Base-by-base conservation (phyloP, 2,797 vertebrate species). In the Darevskia nairensis region DNA sequence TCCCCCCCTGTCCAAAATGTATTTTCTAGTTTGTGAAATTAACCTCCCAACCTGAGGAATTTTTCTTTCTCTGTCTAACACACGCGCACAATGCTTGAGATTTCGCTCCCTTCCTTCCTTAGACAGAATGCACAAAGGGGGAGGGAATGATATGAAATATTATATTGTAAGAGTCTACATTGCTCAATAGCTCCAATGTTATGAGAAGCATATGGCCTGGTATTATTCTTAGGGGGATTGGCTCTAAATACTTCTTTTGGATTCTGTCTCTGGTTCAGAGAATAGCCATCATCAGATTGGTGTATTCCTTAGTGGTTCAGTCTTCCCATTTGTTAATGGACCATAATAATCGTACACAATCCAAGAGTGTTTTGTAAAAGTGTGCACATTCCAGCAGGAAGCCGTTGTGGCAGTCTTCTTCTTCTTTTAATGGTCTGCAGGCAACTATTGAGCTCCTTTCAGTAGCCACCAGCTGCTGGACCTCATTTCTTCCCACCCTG, bases 21-120 rank as follows among this genome's bases (percentile, higher is more conserved):
- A 77, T 88, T 92, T 87, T 87, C 8, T 69, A 39, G 27, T 69
- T 88, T 8, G 88, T 91, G 82, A 69, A 88, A 86, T 90, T 41
- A 87, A 86, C 39, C n/a, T 79, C 79, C 39, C 64, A 50, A n/a
- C 46, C 69, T 68, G 50, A n/a, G 39, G 39, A 75, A n/a, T 44
- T 23, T 64, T 23, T 64, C 61, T 64, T 23, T 64, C 61, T 64
- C 61, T 64, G 17, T 64, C 61, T 64, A 19, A 64, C 61, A 64
- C 61, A 61, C 61, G 7, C 21, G 11, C 44, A 66, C 29, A 78
- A 35, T 55, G 50, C 11, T 1, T 23, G 78, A 11, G 8, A 91
- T 86, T 85, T 59, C 0, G 8, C 81, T 64, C 55, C 10, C 32
- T 2, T 59, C 21, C 82, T 35, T 50, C 39, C 11, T 64, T 64